Evolutionary conservation across 2,888 invertebrate species (phyloP), one percentile per base, ranked within the genome.

Genomic region (Entomobrya multifasciata): DNA sequence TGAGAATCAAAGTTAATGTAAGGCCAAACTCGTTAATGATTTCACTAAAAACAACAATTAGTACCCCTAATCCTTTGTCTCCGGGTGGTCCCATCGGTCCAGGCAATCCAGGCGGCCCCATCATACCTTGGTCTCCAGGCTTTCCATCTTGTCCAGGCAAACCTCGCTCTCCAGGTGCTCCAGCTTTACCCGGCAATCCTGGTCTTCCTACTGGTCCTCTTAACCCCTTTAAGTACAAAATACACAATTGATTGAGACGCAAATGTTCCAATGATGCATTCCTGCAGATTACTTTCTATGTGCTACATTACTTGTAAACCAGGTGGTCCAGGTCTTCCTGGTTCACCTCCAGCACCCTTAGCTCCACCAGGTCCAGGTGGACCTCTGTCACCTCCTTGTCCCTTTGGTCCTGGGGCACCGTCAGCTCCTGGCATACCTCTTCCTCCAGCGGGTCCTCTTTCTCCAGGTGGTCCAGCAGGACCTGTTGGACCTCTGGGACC

Each of bases 31-130:
- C n/a, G n/a, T 57, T 57, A 4, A 3, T 25, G 11, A 30, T 49
- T 81, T 62, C 6, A 80, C 10, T 74, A 25, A 49, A 65, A 27
- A 47, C 70, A 2, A 17, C 4, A 57, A 6, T 20, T 22, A 13
- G 20, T 72, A 76, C 76, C 76, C 76, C 76, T 90, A 95, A 93
- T 90, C 96, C 96, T 92, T 95, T 95, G 91, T 96, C 96, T 88
- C 97, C 97, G n/a, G 95, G 95, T 22, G 94, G 93, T 70, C 97
- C 97, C 91, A 96, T 94, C 1, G 90, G 86, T 67, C 97, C 97
- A 65, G 96, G 96, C 20, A 96, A 93, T 44, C 97, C 97, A 93
- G 96, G 95, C 22, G 96, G 93, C 17, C 97, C 97, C 92, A 95
- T 95, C 15, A 94, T 93, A 60, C 97, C 89, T 91, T 95, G 95